These are phyloP conservation scores for Dynastes tityus DNA, from an alignment of 2,888 invertebrate species.

Conservation along the genomic window DNA sequence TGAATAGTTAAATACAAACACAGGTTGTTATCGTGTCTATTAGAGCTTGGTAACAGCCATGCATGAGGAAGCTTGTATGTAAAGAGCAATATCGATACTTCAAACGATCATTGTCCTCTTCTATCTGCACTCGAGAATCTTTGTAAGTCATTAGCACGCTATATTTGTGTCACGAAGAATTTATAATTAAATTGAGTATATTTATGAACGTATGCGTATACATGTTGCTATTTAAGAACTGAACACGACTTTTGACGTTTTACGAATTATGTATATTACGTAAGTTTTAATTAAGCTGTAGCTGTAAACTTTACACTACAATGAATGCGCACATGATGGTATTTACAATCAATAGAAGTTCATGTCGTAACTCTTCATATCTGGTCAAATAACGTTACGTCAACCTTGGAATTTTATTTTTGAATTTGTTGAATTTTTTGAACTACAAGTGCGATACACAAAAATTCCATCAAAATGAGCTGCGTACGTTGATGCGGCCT, in stretches of 20 bases:
- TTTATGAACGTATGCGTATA: not conserved
- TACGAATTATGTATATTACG: constrained; percentile 4
- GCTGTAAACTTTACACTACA: not conserved
- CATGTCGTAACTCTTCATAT: constrained; percentile 4
- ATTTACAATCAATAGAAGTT: constrained; percentile 20
- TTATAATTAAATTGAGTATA: not conserved
- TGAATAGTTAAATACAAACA: too few relatives aligned
- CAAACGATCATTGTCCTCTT: not conserved
- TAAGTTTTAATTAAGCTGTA: constrained; percentile 11
- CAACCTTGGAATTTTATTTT: constrained; percentile 20
- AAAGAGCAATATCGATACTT: too few relatives aligned
- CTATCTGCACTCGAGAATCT: not conserved
- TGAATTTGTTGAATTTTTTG: not conserved
- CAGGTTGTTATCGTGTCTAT: too few relatives aligned
- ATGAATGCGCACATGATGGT: not conserved
- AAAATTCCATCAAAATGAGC: constrained; percentile 7
- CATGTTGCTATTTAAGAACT: not conserved
- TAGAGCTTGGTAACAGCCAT: not conserved
- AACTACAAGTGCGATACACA: not conserved
- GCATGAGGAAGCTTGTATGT: not conserved
- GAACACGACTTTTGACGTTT: not conserved
- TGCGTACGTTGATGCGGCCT: not conserved
- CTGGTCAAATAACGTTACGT: constrained; percentile 14
- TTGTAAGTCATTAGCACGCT: not conserved
- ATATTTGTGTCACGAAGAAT: constrained; percentile 1